Evolutionary conservation across 2,797 vertebrate genomes (phyloP), one percentile per base, ranked within the genome.

Genomic region (Rhadinocentrus ornatus): DNA sequence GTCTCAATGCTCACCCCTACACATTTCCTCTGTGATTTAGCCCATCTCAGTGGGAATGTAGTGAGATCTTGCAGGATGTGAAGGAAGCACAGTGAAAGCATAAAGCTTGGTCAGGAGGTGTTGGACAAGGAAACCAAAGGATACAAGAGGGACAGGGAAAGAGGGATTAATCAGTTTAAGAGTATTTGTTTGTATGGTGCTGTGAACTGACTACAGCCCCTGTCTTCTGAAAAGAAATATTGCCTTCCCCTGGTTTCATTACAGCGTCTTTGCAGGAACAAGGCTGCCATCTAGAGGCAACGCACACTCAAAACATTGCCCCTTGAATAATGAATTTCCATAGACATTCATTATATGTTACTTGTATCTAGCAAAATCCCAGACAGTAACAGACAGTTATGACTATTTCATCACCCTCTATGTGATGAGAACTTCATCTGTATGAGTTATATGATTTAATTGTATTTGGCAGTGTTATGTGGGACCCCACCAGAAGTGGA

Each of bases 401-500:
- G 8, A 13, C 7, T 39, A 39, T 0, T 41, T 26, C 22, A 61
- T n/a, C 16, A 32, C 29, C 11, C 31, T 61, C 48, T 55, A 41
- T 61, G 32, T 70, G 11, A 57, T 0, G 0, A 2, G 7, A 56
- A 31, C 8, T 37, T 32, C 18, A 27, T 63, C 3, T 59, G 1
- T 22, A 4, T 37, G 34, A 62, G 26, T 66, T 13, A 29, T 56
- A 0, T 35, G 1, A 27, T 7, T 65, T 41, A 16, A 29, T 37
- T 64, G 12, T 61, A 18, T 54, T 66, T 44, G 31, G 13, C 87
- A 99, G 98, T 98, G 88, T 91, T 98, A 53, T 99, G 98, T 3
- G 96, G 96, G 2, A 93, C 96, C 2, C 97, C 98, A 0, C 97
- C 97, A 0, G 86, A 92, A 0, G 96, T 99, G 74, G 94, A 95